These are phyloP conservation scores for Agrilus biguttatus DNA, from an alignment of 2,888 invertebrate genomes.

Conservation along the genomic window DNA sequence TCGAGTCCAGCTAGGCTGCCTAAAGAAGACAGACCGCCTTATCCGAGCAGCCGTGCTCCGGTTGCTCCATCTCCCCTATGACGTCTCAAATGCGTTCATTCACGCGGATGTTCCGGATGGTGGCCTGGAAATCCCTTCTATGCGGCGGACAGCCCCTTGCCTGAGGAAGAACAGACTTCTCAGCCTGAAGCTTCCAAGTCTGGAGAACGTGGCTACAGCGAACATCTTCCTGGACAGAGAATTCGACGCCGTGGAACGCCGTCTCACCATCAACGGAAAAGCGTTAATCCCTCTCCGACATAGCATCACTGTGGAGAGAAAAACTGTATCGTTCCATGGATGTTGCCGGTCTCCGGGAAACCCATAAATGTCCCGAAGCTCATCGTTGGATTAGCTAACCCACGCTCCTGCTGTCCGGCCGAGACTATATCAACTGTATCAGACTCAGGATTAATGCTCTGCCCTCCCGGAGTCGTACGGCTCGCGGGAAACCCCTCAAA, in stretches of 20 bases:
- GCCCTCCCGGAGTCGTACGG: constrained; percentile 15
- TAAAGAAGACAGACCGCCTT: constrained; percentile 13
- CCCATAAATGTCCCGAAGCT: not conserved
- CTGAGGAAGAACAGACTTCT: constrained; percentile 2
- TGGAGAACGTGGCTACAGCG: no score
- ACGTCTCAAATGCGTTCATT: constrained; percentile 18
- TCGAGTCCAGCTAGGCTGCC: constrained; percentile 14
- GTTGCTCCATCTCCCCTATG: constrained; percentile 19
- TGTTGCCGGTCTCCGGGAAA: constrained; percentile 11
- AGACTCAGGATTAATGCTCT: constrained; percentile 14
- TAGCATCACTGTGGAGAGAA: constrained; percentile 1
- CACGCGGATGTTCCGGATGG: constrained; percentile 13
- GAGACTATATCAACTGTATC: constrained; percentile 19
- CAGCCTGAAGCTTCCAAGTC: no score
- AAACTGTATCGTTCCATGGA: constrained; percentile 11
- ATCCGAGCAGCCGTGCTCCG: constrained; percentile 5
- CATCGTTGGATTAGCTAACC: constrained; percentile 7
- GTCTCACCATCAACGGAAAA: not conserved
- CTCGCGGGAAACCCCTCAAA: constrained; percentile 11
- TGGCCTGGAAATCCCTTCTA: constrained; percentile 14
- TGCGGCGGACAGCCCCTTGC: not conserved
- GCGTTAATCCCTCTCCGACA: no score
- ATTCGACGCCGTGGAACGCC: constrained; percentile 1
- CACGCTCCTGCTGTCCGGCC: constrained; percentile 13
- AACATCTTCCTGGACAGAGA: no score